These are phyloP conservation scores for Merluccius polli DNA, from an alignment of 2,797 vertebrate species.

Conservation along the genomic window DNA sequence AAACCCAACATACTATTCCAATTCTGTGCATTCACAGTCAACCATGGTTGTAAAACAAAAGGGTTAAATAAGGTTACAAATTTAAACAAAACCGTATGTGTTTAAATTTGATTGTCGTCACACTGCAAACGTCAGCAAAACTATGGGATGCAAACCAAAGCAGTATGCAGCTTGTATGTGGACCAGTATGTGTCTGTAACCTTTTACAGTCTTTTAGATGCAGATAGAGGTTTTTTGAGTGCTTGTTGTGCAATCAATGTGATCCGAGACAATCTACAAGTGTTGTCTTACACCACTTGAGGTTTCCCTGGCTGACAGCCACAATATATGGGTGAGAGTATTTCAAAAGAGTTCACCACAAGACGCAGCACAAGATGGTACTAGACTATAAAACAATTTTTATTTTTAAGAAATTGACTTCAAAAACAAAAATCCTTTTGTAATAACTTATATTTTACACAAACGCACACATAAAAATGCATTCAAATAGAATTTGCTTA, in stretches of 20 bases:
- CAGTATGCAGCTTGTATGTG: constrained; percentile 19
- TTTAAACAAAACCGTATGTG: constrained; percentile 54
- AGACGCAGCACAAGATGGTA: constrained; percentile 53
- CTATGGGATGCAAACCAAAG: constrained; percentile 28
- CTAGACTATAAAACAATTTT: constrained; percentile 32
- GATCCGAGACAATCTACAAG: constrained; percentile 37
- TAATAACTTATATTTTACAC: constrained; percentile 49
- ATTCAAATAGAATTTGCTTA: constrained; percentile 35
- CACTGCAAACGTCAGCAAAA: constrained; percentile 51
- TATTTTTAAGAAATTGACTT: constrained; percentile 33
- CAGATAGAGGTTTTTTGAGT: background rate
- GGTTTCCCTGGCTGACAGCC: constrained; percentile 36
- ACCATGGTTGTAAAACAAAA: constrained; percentile 1
- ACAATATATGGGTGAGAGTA: constrained; percentile 41
- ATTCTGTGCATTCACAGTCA: background rate
- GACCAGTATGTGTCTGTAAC: constrained; percentile 35
- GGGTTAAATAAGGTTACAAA: background rate
- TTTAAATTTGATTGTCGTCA: constrained; percentile 50
- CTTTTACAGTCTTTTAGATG: constrained; percentile 30
- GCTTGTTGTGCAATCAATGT: constrained; percentile 51
- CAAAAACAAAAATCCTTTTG: constrained; percentile 40
- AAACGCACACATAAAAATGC: constrained; percentile 20
- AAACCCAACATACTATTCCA: background rate
- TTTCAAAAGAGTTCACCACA: constrained; percentile 46
- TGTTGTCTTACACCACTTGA: constrained; percentile 46